phyloP scores from a whole-genome alignment of 1,140 invertebrate genomes.

The Venustaconcha ellipsiformis region DNA sequence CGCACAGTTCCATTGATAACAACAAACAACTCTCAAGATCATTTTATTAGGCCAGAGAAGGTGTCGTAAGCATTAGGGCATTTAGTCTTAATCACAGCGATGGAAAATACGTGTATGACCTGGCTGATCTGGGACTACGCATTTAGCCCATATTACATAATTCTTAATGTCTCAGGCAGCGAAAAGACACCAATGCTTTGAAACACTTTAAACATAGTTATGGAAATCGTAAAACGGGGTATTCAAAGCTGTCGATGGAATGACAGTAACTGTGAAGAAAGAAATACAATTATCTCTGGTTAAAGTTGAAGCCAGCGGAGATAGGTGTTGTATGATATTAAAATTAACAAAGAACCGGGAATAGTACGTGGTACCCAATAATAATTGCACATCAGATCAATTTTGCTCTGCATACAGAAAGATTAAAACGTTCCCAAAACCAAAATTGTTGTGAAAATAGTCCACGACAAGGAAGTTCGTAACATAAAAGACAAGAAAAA shows the following conservation, averaged over 20 bases:
- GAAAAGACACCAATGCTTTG: constrained; percentile 7
- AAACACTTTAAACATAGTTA: constrained; percentile 2
- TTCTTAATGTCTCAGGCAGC: neutral
- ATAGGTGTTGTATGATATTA: constrained; percentile 4
- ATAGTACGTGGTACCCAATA: neutral
- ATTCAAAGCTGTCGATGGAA: constrained; percentile 14
- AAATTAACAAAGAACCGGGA: neutral
- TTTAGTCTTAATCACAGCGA: constrained; percentile 7
- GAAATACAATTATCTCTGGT: constrained; percentile 3
- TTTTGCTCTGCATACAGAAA: neutral
- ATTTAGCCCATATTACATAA: neutral
- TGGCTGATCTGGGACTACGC: constrained; percentile 4
- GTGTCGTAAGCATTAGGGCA: neutral
- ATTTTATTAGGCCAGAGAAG: neutral
- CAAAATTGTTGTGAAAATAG: constrained; percentile 5
- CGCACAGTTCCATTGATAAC: too few relatives aligned
- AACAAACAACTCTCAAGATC: constrained; percentile 1
- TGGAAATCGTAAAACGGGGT: constrained; percentile 18
- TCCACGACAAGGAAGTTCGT: neutral
- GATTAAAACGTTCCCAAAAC: neutral
- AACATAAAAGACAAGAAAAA: too few relatives aligned
- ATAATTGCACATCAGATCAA: neutral
- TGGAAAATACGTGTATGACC: constrained; percentile 28
- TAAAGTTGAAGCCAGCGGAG: constrained; percentile 9
- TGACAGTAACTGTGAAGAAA: constrained; percentile 13